Evolutionary conservation across 2,113 vertebrate genomes (phyloP).

Genomic region (Lipophrys pholis): DNA sequence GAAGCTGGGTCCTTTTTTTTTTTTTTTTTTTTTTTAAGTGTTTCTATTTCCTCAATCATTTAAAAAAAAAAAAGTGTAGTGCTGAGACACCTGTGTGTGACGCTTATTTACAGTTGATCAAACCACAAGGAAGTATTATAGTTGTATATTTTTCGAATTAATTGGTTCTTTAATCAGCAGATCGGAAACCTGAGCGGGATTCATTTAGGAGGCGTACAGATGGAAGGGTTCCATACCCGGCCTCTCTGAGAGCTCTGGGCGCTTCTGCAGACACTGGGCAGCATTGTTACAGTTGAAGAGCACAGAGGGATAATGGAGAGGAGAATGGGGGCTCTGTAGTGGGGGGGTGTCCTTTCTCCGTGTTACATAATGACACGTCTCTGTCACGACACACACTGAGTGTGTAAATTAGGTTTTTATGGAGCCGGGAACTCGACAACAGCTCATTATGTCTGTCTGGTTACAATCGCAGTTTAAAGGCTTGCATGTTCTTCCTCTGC

Average conservation of each 20-base stretch:
- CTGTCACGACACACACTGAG: constrained; percentile 53
- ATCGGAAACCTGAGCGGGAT: no score
- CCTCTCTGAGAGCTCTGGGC: constrained; percentile 15
- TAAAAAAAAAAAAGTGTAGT: background rate
- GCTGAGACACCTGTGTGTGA: no score
- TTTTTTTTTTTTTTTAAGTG: no score
- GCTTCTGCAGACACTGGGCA: constrained; percentile 57
- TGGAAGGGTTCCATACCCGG: no score
- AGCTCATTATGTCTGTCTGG: constrained; percentile 48
- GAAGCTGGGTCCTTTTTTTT: no score
- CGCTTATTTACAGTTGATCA: no score
- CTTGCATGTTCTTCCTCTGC: no score
- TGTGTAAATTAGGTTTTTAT: constrained; percentile 71
- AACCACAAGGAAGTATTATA: no score
- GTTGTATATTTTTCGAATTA: no score
- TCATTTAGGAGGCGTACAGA: no score
- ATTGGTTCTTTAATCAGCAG: no score
- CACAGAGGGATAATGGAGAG: constrained; percentile 30
- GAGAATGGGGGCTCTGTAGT: constrained; percentile 69
- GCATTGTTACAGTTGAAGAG: constrained; percentile 63
- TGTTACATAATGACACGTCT: constrained; percentile 69
- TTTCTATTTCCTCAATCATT: constrained; percentile 6
- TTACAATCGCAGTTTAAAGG: constrained; percentile 3
- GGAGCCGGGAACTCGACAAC: constrained; percentile 51
- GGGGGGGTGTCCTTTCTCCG: constrained; percentile 47